A percentile compares a stretch with the other conserved stretches of the same genome.
These are phyloP conservation scores for Melinaea marsaeus DNA, from an alignment of 2,888 invertebrate genomes.

Conservation along the genomic window DNA sequence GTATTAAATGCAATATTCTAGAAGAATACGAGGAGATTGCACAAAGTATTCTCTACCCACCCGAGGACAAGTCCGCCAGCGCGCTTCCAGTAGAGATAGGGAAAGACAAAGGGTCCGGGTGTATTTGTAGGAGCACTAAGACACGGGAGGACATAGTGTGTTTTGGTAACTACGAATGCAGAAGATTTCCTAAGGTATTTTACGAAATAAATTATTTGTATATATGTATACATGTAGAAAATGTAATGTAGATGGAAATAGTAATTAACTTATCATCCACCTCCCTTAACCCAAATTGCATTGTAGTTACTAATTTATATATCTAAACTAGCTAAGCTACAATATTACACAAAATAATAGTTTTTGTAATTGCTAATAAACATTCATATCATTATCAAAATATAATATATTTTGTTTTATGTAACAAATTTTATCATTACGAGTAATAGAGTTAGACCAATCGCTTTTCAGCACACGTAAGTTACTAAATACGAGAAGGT, in stretches of 20 bases:
- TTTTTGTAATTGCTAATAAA: too few relatives aligned
- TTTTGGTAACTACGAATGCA: constrained; percentile 74
- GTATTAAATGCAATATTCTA: constrained; percentile 50
- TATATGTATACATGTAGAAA: neutral
- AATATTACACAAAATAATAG: too few relatives aligned
- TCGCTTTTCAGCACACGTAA: neutral
- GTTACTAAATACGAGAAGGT: constrained; percentile 1
- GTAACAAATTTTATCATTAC: neutral
- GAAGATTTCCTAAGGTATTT: constrained; percentile 65
- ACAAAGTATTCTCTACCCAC: constrained; percentile 44
- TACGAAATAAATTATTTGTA: neutral
- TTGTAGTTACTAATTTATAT: too few relatives aligned
- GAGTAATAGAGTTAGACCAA: neutral
- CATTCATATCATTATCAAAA: neutral
- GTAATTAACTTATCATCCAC: too few relatives aligned
- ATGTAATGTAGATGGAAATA: too few relatives aligned
- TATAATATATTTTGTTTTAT: neutral
- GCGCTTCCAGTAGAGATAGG: constrained; percentile 56
- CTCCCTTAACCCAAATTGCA: too few relatives aligned
- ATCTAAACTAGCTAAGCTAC: too few relatives aligned
- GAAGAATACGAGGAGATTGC: constrained; percentile 55
- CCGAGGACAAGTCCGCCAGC: constrained; percentile 43
- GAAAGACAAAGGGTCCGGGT: constrained; percentile 63
- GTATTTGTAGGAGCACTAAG: constrained; percentile 66
- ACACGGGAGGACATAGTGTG: constrained; percentile 61